Evolutionary conservation across 2,797 vertebrate species (phyloP), one percentile per base, ranked within the genome.

Genomic region (Gastrophryne carolinensis): DNA sequence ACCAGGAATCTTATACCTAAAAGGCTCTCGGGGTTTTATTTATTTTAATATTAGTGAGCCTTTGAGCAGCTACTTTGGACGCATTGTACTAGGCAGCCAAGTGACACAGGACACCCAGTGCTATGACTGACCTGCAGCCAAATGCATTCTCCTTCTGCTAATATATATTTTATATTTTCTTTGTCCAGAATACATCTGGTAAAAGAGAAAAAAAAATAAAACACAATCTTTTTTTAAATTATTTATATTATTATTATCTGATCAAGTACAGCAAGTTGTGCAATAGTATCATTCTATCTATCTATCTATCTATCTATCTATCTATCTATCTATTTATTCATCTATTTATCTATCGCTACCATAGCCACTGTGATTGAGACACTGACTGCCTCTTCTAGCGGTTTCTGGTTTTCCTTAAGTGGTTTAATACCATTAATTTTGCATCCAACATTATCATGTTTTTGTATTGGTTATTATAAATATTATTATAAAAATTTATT

Each of bases 281-380:
- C 6, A 19, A 10, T 21, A 19, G 17, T 3, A 17, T 8, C 37
- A 12, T 12, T 39, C 37, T 39, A 39, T 39, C 60, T 19, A n/a
- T 63, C 15, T 47, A 30, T 64, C 11, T 21, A 35, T 66, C 32
- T 52, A 32, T 61, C 37, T 41, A 61, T 39, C 35, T 62, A 62
- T 62, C 35, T 41, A 41, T 62, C 35, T 41, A 41, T 44, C 35
- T 27, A 62, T 44, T n/a, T 44, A 63, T 47, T 11, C 15, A 9
- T 65, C 27, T 65, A 23, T 52, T 11, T 15, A 29, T 52, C 3
- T n/a, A 35, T 12, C 10, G 32, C 32, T 10, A 4, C 4, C n/a
- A n/a, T n/a, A n/a, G n/a, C n/a, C n/a, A n/a, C n/a, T n/a, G n/a
- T n/a, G n/a, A n/a, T n/a, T n/a, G n/a, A n/a, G n/a, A n/a, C n/a